These are phyloP conservation scores for Zaprionus africanus DNA, from an alignment of 1,140 invertebrate genomes.

Conservation along the genomic window DNA sequence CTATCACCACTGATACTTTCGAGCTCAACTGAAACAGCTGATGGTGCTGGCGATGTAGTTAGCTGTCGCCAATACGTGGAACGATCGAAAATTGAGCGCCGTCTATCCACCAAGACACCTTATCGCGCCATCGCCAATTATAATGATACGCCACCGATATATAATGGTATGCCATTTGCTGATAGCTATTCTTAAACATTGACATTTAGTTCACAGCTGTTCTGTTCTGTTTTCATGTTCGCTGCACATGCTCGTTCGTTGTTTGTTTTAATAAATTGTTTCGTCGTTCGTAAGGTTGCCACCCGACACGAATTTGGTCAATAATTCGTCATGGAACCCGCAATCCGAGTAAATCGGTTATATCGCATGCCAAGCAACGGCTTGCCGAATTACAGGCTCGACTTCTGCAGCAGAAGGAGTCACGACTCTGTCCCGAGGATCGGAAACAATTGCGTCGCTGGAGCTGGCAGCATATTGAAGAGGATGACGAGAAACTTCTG, in stretches of 20 bases:
- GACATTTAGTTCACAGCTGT: slow-evolving; percentile 48
- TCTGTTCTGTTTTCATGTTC: slow-evolving; percentile 18
- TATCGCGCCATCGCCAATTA: slow-evolving; percentile 87
- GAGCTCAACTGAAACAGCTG: slow-evolving; percentile 15
- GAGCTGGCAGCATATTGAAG: slow-evolving; percentile 82
- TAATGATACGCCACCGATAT: slow-evolving; percentile 85
- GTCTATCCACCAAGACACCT: slow-evolving; percentile 87
- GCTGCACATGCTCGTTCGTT: slow-evolving; percentile 38
- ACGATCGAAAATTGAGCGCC: slow-evolving; percentile 67
- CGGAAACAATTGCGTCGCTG: slow-evolving; percentile 85
- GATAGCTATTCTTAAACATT: slow-evolving; percentile 3
- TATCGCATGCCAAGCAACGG: slow-evolving; percentile 85
- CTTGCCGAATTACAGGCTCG: slow-evolving; percentile 85
- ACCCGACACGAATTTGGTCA: slow-evolving; percentile 87
- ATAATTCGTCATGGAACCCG: slow-evolving; percentile 89
- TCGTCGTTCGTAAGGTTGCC: slow-evolving; percentile 85
- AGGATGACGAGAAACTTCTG: slow-evolving; percentile 86
- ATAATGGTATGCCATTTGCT: slow-evolving; percentile 84
- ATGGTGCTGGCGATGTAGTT: slow-evolving; percentile 12
- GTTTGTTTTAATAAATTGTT: slow-evolving; percentile 4
- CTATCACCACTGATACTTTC: slow-evolving; percentile 8
- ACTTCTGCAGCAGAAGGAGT: slow-evolving; percentile 83
- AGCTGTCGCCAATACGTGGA: slow-evolving; percentile 39
- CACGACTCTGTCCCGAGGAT: slow-evolving; percentile 75
- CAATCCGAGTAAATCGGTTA: slow-evolving; percentile 86